Evolutionary conservation across 2,888 invertebrate genomes (phyloP).

Genomic region (Apodemia mormo): DNA sequence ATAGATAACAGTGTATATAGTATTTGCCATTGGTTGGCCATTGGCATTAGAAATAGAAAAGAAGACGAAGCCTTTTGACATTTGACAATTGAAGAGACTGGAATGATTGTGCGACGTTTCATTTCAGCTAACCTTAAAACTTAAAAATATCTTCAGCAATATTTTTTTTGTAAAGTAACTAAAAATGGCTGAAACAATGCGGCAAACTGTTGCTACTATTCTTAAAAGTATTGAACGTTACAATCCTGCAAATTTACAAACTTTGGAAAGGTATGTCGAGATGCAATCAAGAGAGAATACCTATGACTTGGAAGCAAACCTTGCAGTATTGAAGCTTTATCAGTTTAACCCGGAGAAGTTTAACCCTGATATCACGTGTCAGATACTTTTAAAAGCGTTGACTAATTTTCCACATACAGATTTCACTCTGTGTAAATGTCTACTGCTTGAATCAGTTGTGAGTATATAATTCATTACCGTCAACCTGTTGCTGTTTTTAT

Average conservation of each 20-base stretch:
- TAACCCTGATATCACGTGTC: conserved; percentile 91
- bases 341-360: conserved; percentile 96
- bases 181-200: conserved; percentile 90
- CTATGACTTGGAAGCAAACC: conserved; percentile 98
- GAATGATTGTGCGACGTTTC: neutral
- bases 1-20: too few species aligned
- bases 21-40: neutral
- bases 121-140: conserved; percentile 2
- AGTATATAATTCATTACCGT: conserved; percentile 38
- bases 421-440: conserved; percentile 98
- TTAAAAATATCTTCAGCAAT: neutral
- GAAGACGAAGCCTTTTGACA: too few species aligned
- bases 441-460: conserved; percentile 88
- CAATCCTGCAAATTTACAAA: conserved; percentile 96
- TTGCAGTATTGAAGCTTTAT: conserved; percentile 97
- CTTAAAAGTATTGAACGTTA: conserved; percentile 97
- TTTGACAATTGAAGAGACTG: too few species aligned
- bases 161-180: neutral
- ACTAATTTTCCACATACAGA: conserved; percentile 99
- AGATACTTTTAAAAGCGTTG: conserved; percentile 96
- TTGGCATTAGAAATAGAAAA: neutral
- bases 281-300: conserved; percentile 96
- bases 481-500: too few species aligned
- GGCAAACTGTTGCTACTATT: conserved; percentile 92
- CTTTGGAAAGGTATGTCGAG: conserved; percentile 95